Base-by-base conservation (phyloP, 2,797 vertebrate genomes). In the Harpagifer antarcticus region DNA sequence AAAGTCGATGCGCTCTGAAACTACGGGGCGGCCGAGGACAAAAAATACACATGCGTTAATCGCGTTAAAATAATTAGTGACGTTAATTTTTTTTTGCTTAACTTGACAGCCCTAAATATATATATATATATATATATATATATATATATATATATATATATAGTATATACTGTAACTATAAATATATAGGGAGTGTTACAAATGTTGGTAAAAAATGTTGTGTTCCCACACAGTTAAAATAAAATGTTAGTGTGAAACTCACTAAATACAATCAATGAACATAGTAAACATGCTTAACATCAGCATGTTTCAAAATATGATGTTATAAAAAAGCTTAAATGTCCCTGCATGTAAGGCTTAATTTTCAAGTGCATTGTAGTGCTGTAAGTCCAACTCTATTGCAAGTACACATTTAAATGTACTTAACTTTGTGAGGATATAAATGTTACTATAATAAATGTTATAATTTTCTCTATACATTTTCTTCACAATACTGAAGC, bases 321-420 rank as follows among this genome's bases (percentile, higher is more conserved):
- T 12, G 16, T n/a, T 33, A 14, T 37, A 1, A 49, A 49, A 49
- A n/a, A 63, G 31, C 44, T 15, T 27, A 27, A 27, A 27, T 27
- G 27, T 27, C 27, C 27, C 27, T 27, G 27, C 27, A 27, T 27
- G 23, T 27, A 27, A 27, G 27, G 27, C 27, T 27, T 27, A 27
- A 27, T 27, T 37, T 14, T 61, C 16, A 58, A 68, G 55, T 50
- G 42, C 16, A 58, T 40, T 37, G 49, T 42, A 50, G n/a, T 69
- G 33, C 47, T 50, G 20, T 31, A 20, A 53, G 47, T 60, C 19
- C 4, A 60, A 53, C n/a, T 33, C 17, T 3, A 16, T 19, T 48
- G 10, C 15, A 11, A 20, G 17, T 20, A 17, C 45, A 23, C 20
- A 61, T 16, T 71, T 20, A 71, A 59, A 52, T 71, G 6, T 53